Evolutionary conservation across 2,113 vertebrate species (phyloP).

Genomic region (Catagonus wagneri): DNA sequence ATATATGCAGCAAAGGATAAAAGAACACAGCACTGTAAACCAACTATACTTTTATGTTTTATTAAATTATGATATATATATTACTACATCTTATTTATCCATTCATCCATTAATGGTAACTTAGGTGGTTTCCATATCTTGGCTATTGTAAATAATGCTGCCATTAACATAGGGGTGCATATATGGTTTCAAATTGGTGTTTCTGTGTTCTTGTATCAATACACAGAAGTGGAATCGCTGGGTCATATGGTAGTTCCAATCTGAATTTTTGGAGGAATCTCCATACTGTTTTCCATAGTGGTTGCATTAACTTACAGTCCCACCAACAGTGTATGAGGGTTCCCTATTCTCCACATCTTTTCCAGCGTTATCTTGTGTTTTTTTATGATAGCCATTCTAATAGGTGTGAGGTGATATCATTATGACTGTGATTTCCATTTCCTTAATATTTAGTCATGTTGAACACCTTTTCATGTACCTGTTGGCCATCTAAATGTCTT

Average conservation of each 20-base stretch:
- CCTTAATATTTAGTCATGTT: not conserved
- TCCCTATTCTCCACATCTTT: not conserved
- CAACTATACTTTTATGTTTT: too few relatives aligned
- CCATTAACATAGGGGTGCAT: rapidly evolving
- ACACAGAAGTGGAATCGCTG: not conserved
- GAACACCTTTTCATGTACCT: not conserved
- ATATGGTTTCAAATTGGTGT: not conserved
- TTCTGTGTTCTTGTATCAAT: not conserved
- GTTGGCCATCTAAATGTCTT: not conserved
- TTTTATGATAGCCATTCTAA: not conserved
- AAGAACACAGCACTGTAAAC: too few relatives aligned
- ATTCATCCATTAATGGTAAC: not conserved
- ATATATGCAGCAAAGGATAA: too few relatives aligned
- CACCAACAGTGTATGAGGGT: not conserved
- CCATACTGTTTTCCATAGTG: not conserved
- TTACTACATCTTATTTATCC: not conserved
- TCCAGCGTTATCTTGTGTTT: not conserved
- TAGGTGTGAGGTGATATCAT: not conserved
- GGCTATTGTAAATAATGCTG: not conserved
- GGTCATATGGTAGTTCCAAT: not conserved
- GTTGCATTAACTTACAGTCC: not conserved
- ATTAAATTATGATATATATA: too few relatives aligned
- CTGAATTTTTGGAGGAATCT: not conserved
- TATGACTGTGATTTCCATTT: not conserved
- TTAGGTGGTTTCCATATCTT: not conserved